Evolutionary conservation across 2,888 invertebrate genomes (phyloP).

Genomic region (Cactoblastis cactorum): DNA sequence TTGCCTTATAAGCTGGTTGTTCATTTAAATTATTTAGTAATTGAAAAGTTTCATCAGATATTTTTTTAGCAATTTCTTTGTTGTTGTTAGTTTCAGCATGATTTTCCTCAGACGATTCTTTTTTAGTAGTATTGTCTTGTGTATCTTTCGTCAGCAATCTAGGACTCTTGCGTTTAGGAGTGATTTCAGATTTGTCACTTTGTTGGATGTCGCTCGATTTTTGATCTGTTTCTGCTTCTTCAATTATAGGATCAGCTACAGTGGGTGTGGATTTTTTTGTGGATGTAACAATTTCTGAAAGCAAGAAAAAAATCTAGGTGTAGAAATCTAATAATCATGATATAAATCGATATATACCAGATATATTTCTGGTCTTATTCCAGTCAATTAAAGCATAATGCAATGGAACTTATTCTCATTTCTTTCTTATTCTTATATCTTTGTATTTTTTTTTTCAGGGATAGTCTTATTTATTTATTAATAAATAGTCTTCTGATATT

Average conservation of each 20-base stretch:
- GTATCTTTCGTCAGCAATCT: conserved; percentile 33
- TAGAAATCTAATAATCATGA: too few relatives aligned
- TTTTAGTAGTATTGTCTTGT: conserved; percentile 24
- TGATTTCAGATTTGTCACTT: conserved; percentile 19
- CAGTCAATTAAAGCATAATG: too few relatives aligned
- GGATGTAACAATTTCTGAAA: conserved; percentile 31
- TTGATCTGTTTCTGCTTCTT: conserved; percentile 44
- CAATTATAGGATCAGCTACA: conserved; percentile 42
- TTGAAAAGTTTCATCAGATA: conserved; percentile 35
- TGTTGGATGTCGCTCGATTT: conserved; percentile 23
- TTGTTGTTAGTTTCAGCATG: neutral
- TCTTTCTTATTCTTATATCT: too few relatives aligned
- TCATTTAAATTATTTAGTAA: conserved; percentile 38
- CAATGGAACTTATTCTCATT: too few relatives aligned
- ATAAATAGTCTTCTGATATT: too few relatives aligned
- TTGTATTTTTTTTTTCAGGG: too few relatives aligned
- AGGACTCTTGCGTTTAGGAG: conserved; percentile 35
- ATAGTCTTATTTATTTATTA: too few relatives aligned
- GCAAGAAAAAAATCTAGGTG: too few relatives aligned
- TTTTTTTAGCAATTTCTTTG: conserved; percentile 22
- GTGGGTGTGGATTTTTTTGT: conserved; percentile 26
- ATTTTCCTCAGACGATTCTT: conserved; percentile 10
- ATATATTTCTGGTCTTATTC: too few relatives aligned
- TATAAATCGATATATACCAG: too few relatives aligned
- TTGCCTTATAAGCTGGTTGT: conserved; percentile 27